A percentile compares a stretch with the other conserved stretches of the same genome.
These are phyloP conservation scores for Siniperca scherzeri DNA, from an alignment of 2,797 vertebrate genomes.

Conservation along the genomic window DNA sequence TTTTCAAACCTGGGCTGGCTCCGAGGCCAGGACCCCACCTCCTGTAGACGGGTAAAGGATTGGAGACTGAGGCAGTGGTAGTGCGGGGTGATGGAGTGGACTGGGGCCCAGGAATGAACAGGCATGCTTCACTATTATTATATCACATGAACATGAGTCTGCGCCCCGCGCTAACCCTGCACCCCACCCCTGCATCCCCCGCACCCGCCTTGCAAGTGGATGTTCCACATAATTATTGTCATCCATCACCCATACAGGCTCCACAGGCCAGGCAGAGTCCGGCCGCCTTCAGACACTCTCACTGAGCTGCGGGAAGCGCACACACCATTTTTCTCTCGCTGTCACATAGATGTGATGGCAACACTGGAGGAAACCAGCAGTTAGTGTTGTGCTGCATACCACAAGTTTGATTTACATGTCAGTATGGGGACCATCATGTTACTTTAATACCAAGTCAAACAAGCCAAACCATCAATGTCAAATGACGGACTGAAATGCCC, in stretches of 20 bases:
- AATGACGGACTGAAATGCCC: neutral
- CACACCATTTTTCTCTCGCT: constrained; percentile 35
- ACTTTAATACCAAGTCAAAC: constrained; percentile 12
- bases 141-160: constrained; percentile 45
- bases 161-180: neutral
- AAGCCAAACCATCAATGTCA: neutral
- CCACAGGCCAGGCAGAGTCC: constrained; percentile 21
- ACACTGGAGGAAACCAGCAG: constrained; percentile 13
- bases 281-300: constrained; percentile 24
- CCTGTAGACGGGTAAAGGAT: constrained; percentile 5
- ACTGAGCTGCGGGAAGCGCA: constrained; percentile 16
- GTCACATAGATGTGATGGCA: constrained; percentile 43
- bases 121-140: constrained; percentile 49
- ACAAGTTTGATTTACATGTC: constrained; percentile 16
- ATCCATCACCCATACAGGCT: constrained; percentile 60
- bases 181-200: neutral
- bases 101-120: constrained; percentile 16
- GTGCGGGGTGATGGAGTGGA: constrained; percentile 42
- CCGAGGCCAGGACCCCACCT: neutral
- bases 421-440: neutral
- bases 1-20: constrained; percentile 4
- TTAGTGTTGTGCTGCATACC: constrained; percentile 8
- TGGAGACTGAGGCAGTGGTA: constrained; percentile 13
- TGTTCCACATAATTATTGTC: constrained; percentile 64
- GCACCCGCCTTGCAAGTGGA: constrained; percentile 36